Base-by-base conservation (phyloP, 2,113 vertebrate genomes). In the Salvelinus alpinus region DNA sequence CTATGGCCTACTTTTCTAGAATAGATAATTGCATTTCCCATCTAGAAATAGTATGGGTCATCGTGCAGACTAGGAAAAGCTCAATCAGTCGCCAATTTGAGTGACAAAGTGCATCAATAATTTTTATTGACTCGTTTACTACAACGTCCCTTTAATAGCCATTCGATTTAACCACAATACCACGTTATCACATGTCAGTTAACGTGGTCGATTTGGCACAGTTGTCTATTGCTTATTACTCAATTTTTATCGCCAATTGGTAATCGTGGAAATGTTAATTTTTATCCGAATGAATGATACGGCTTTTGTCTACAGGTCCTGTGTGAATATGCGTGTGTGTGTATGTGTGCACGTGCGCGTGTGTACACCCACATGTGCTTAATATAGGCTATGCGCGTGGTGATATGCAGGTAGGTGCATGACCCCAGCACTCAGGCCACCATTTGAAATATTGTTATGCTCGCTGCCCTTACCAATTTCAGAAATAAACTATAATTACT, bases 391-490 rank as follows among this genome's bases (percentile, higher is more conserved):
- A 6, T 9, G 27, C 29, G 3, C 27, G 64, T 66, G 65, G 85
- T 90, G 67, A 81, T 64, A 67, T 22, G 44, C 69, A 54, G 78
- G 51, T 54, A 70, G 76, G 57, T 62, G 22, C 70, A 34, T 71
- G 77, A 3, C 54, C 68, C 77, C 47, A 60, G 3, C 72, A 79
- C 24, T 66, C 73, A 73, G 38, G 64, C 71, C 54, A 57, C 14
- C 14, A 57, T 54, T 54, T 54, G 12, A 18, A 16, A 54, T 54
- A 14, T 54, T 54, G 16, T 54, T 18, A 18, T 54, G 51, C 51
- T 31, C 16, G 22, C 66, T 74, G 57, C 76, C 48, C 67, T 71
- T 68, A 74, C 57, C 65, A 70, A 68, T 75, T 77, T 79, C 29
- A 60, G 29, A 79, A 74, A 86, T 64, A 78, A 73, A 64, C 70